Conservation (phyloP, 1,140 invertebrate species). For the Diuraphis noxia region DNA sequence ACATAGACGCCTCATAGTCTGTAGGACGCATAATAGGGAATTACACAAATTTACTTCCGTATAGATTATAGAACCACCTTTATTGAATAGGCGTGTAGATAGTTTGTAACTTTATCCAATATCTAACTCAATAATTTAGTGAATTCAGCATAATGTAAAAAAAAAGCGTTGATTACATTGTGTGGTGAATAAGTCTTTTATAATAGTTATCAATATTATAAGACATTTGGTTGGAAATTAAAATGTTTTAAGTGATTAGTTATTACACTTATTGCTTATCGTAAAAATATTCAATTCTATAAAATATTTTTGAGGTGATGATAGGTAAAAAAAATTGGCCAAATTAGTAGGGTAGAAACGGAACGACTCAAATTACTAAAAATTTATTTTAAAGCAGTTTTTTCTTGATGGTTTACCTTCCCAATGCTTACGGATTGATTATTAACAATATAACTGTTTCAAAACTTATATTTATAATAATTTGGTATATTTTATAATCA, state of each 20-base stretch:
- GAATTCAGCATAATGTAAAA: not conserved
- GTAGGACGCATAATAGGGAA: not conserved
- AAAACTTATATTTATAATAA: too few relatives aligned
- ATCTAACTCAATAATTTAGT: not conserved
- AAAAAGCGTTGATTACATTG: not conserved
- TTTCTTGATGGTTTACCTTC: too few relatives aligned
- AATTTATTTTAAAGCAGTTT: too few relatives aligned
- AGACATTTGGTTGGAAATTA: too few relatives aligned
- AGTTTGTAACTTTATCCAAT: not conserved
- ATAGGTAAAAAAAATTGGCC: too few relatives aligned
- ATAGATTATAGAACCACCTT: too few relatives aligned
- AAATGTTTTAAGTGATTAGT: not conserved
- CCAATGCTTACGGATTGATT: too few relatives aligned
- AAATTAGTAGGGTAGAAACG: too few relatives aligned
- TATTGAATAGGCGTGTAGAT: not conserved
- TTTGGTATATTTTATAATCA: too few relatives aligned
- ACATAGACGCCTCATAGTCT: not conserved
- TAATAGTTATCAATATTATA: too few relatives aligned
- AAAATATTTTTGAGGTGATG: not conserved
- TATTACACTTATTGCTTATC: not conserved
- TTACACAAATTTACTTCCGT: not conserved
- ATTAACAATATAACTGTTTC: not conserved
- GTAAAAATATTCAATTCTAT: not conserved
- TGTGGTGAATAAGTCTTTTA: not conserved
- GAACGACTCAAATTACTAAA: too few relatives aligned